phyloP scores from a whole-genome alignment of 2,888 invertebrate genomes.

The Atherix ibis region DNA sequence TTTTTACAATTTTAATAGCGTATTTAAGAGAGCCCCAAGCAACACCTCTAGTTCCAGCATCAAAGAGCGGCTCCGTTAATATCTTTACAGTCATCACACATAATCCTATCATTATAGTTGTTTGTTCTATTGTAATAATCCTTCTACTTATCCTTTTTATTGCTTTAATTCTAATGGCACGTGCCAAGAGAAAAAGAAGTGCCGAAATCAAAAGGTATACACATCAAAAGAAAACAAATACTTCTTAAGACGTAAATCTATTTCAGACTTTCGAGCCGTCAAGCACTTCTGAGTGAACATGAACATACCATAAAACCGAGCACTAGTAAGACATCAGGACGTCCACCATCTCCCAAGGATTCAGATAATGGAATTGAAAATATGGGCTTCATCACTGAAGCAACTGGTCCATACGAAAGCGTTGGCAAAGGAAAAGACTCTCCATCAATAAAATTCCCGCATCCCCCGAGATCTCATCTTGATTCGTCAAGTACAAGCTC shows the following conservation, averaged over 20 bases:
- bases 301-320: constrained; percentile 20
- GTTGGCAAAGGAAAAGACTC: constrained; percentile 14
- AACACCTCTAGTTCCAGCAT: constrained; percentile 30
- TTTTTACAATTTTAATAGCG: constrained; percentile 17
- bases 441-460: constrained; percentile 15
- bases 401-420: constrained; percentile 13
- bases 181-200: constrained; percentile 20
- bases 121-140: constrained; percentile 24
- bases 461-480: constrained; percentile 17
- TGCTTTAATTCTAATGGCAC: constrained; percentile 24
- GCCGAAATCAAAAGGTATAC: constrained; percentile 22
- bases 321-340: constrained; percentile 15
- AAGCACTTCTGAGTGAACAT: constrained; percentile 16
- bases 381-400: constrained; percentile 23
- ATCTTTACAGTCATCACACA: constrained; percentile 25
- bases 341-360: constrained; percentile 11
- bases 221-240: background rate
- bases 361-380: constrained; percentile 22
- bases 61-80: constrained; percentile 19
- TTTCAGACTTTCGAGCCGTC: constrained; percentile 11
- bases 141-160: constrained; percentile 23
- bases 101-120: constrained; percentile 25
- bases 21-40: constrained; percentile 31
- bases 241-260: too few relatives aligned
- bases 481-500: constrained; percentile 29